Conservation (phyloP, 2,797 vertebrate species). For the Leptoclinus maculatus region DNA sequence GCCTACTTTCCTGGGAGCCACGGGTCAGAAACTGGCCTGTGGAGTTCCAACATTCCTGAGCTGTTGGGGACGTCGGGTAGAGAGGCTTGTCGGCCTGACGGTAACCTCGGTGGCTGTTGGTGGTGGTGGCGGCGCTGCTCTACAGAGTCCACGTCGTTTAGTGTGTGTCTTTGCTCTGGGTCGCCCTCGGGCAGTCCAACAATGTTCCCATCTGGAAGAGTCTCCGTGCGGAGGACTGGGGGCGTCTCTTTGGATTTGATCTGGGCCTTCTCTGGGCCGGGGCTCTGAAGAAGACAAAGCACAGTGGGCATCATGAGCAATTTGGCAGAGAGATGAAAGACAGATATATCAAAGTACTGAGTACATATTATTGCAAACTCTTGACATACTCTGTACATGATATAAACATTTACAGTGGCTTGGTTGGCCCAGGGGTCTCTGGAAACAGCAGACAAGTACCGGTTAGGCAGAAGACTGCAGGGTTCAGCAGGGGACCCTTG, state of each 20-base stretch:
- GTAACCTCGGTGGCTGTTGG: conserved; percentile 77
- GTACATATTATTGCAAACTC: too few relatives aligned
- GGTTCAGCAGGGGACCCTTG: too few relatives aligned
- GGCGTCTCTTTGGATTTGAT: conserved; percentile 94
- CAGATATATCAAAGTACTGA: neutral
- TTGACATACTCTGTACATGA: too few relatives aligned
- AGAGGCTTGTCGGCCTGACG: conserved; percentile 89
- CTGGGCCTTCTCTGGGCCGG: conserved; percentile 84
- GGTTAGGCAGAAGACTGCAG: too few relatives aligned
- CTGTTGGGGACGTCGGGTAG: conserved; percentile 89
- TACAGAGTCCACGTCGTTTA: conserved; percentile 65
- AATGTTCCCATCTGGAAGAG: conserved; percentile 86
- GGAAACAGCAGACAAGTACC: too few relatives aligned
- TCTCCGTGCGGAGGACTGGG: conserved; percentile 83
- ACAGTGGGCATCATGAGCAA: conserved; percentile 3
- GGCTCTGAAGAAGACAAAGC: conserved; percentile 83
- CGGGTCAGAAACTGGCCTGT: conserved; percentile 95
- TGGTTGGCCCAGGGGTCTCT: too few relatives aligned
- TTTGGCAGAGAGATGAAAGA: conserved; percentile 5
- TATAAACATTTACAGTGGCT: too few relatives aligned
- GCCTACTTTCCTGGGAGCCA: conserved; percentile 92
- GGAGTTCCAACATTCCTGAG: conserved; percentile 87
- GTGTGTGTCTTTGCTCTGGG: conserved; percentile 64
- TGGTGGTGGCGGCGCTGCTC: conserved; percentile 40
- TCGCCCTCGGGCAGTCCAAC: conserved; percentile 78